A percentile compares a stretch with the other conserved stretches of the same genome.
Conservation (phyloP, 2,888 invertebrate species). For the Cyclophora punctaria region DNA sequence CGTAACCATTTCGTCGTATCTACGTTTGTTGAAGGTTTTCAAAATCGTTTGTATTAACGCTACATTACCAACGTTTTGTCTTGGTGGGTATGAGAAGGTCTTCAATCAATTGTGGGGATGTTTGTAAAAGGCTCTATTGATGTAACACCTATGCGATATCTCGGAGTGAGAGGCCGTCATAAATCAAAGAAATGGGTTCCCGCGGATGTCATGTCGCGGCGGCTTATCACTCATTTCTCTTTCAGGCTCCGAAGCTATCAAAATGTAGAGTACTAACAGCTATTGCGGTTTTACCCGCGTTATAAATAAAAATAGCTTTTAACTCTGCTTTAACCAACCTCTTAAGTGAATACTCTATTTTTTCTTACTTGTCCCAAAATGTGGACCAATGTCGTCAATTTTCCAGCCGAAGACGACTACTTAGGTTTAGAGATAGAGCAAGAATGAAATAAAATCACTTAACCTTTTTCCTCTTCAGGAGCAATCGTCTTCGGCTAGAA, state of each 20-base stretch:
- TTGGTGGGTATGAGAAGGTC: neutral
- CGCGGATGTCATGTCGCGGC: constrained; percentile 32
- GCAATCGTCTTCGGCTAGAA: too few relatives aligned
- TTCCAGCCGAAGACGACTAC: too few relatives aligned
- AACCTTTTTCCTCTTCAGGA: too few relatives aligned
- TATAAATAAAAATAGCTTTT: too few relatives aligned
- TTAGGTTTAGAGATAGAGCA: too few relatives aligned
- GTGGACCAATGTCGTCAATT: too few relatives aligned
- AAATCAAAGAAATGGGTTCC: constrained; percentile 46
- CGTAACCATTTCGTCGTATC: neutral
- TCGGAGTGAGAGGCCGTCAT: constrained; percentile 23
- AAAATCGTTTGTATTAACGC: neutral
- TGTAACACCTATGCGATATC: constrained; percentile 7
- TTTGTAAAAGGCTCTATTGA: constrained; percentile 1
- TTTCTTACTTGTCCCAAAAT: too few relatives aligned
- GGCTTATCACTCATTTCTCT: constrained; percentile 44
- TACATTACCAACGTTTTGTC: neutral
- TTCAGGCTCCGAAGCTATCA: constrained; percentile 6
- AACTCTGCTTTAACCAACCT: too few relatives aligned
- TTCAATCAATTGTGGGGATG: neutral
- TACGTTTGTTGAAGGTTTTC: neutral
- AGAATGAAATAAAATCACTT: too few relatives aligned
- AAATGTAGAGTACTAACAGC: too few relatives aligned
- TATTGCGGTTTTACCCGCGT: too few relatives aligned
- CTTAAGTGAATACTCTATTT: too few relatives aligned